Conservation (phyloP, 2,888 invertebrate genomes). For the Electrophaes corylata region DNA sequence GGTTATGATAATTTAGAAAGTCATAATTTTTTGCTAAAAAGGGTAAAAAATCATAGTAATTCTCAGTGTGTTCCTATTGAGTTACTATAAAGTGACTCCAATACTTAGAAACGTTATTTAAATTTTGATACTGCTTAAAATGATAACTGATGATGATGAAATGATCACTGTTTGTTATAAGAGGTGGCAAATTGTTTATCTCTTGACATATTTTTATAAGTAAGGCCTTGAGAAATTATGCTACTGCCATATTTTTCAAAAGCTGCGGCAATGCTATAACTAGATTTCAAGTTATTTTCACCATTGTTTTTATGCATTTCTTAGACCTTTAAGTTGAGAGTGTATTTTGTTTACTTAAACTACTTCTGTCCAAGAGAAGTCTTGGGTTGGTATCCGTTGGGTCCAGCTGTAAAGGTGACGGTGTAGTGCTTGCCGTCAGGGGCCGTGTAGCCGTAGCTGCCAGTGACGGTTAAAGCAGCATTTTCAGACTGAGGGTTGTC, state of each 20-base stretch:
- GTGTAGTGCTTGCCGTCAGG: slow-evolving; percentile 87
- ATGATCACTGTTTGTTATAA: too few species aligned
- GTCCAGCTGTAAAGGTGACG: slow-evolving; percentile 85
- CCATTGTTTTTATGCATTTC: neutral
- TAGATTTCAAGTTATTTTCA: neutral
- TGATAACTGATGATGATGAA: too few species aligned
- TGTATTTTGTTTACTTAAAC: slow-evolving; percentile 22
- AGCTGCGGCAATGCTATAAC: neutral
- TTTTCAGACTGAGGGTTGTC: slow-evolving; percentile 87
- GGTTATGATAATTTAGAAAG: neutral
- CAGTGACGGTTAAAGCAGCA: slow-evolving; percentile 86
- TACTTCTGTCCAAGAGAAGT: slow-evolving; percentile 77
- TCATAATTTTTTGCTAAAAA: neutral
- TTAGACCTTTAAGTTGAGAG: neutral
- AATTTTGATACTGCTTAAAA: too few species aligned
- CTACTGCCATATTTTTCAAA: neutral
- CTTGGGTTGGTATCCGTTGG: slow-evolving; percentile 85
- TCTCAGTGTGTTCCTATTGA: neutral
- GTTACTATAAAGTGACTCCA: neutral
- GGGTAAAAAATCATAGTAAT: neutral
- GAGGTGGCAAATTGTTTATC: too few species aligned
- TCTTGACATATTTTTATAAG: too few species aligned
- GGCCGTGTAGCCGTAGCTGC: slow-evolving; percentile 86
- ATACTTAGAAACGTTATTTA: too few species aligned
- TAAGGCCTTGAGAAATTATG: neutral